Evolutionary conservation across 2,888 invertebrate genomes (phyloP).

Genomic region (Mesochorus sp.): DNA sequence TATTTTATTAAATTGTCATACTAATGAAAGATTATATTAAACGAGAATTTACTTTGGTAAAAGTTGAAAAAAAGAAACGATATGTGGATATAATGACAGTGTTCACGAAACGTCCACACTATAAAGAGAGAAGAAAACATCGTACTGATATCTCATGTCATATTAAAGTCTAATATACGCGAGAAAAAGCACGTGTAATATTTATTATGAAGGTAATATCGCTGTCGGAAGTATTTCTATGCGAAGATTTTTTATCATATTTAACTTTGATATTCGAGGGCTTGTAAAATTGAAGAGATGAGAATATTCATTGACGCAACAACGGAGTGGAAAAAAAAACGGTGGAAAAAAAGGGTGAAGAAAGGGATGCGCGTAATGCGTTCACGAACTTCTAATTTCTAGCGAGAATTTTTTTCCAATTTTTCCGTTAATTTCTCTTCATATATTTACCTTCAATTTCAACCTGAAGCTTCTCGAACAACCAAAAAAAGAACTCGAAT

Average conservation of each 20-base stretch:
- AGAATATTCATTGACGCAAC: not conserved
- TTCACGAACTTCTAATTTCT: too few species aligned
- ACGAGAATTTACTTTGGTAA: conserved; percentile 55
- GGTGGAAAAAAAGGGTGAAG: not conserved
- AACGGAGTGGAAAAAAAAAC: too few species aligned
- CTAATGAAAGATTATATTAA: conserved; percentile 82
- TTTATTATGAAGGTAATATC: conserved; percentile 76
- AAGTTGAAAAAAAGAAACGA: conserved; percentile 56
- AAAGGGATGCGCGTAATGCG: conserved; percentile 19
- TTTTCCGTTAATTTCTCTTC: not conserved
- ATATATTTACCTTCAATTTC: not conserved
- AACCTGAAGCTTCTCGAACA: not conserved
- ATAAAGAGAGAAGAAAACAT: conserved; percentile 6
- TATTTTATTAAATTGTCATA: conserved; percentile 72
- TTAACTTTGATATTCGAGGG: conserved; percentile 70
- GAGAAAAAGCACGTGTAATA: conserved; percentile 69
- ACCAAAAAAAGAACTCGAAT: conserved; percentile 10
- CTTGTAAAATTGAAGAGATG: not conserved
- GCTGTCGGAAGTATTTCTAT: conserved; percentile 72
- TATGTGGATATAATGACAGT: conserved; percentile 49
- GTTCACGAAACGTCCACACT: conserved; percentile 70
- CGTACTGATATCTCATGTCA: conserved; percentile 67
- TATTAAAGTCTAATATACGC: conserved; percentile 75
- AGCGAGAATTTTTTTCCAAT: too few species aligned
- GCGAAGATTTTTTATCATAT: conserved; percentile 73